Evolutionary conservation across 2,113 vertebrate species (phyloP).

Genomic region (Donacobius atricapilla): DNA sequence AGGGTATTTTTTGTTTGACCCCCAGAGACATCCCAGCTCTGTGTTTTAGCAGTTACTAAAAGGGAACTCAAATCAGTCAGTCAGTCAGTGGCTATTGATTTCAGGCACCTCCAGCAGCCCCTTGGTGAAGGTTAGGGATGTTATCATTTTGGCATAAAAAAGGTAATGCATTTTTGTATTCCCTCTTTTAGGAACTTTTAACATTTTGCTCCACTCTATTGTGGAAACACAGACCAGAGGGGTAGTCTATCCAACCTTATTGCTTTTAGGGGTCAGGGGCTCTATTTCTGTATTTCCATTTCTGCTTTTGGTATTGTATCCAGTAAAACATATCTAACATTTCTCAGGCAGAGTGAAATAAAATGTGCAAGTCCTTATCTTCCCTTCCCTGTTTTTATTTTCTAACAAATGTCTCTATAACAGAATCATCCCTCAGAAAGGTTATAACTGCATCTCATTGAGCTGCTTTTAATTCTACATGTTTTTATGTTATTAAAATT

Average conservation of each 20-base stretch:
- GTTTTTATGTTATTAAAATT: neutral
- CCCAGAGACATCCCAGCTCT: neutral
- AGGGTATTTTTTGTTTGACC: neutral
- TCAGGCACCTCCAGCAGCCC: neutral
- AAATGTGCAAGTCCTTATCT: neutral
- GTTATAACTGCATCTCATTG: neutral
- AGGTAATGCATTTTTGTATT: neutral
- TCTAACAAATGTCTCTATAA: neutral
- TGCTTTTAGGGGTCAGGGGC: neutral
- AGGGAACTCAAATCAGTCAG: neutral
- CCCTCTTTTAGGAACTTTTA: neutral
- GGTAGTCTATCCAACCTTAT: neutral
- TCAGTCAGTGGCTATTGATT: neutral
- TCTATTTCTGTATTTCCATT: neutral
- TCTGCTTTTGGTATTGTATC: neutral
- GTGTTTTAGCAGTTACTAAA: neutral
- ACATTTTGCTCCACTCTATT: neutral
- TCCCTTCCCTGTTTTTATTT: neutral
- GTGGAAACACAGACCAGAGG: neutral
- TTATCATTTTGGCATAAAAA: neutral
- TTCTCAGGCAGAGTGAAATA: neutral
- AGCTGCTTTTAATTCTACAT: neutral
- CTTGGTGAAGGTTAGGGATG: neutral
- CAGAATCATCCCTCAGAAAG: neutral
- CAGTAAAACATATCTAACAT: neutral